Evolutionary conservation across 2,888 invertebrate genomes (phyloP).

Genomic region (Griposia aprilina): DNA sequence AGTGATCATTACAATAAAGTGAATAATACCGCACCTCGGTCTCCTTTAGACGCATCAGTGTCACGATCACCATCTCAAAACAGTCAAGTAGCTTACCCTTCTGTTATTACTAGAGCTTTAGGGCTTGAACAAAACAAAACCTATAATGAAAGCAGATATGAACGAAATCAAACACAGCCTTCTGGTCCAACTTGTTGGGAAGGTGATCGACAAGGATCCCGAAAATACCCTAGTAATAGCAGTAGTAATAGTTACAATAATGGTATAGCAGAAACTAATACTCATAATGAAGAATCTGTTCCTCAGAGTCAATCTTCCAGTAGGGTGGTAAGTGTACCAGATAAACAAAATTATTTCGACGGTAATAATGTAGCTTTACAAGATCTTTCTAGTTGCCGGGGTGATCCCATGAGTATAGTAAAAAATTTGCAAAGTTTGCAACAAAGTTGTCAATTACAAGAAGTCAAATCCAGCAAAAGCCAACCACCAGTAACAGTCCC

Average conservation of each 20-base stretch:
- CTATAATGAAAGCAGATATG: constrained; percentile 89
- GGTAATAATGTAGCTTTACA: constrained; percentile 91
- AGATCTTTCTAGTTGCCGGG: constrained; percentile 93
- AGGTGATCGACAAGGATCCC: constrained; percentile 86
- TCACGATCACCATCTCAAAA: constrained; percentile 91
- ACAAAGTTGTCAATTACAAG: constrained; percentile 91
- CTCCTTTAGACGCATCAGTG: constrained; percentile 93
- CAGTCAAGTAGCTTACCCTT: constrained; percentile 94
- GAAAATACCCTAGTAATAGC: constrained; percentile 88
- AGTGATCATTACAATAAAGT: constrained; percentile 88
- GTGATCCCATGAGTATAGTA: constrained; percentile 94
- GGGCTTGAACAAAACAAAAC: constrained; percentile 91
- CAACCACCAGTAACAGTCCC: constrained; percentile 77
- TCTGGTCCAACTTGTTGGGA: constrained; percentile 91
- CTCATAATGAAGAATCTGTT: constrained; percentile 85
- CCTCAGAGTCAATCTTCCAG: constrained; percentile 86
- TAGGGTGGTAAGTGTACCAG: constrained; percentile 84
- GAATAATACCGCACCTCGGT: constrained; percentile 91
- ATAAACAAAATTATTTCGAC: constrained; percentile 92
- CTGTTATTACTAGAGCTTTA: constrained; percentile 94
- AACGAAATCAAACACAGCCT: constrained; percentile 87
- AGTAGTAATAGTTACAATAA: constrained; percentile 84
- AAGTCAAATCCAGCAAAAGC: constrained; percentile 88
- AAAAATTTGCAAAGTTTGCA: constrained; percentile 93
- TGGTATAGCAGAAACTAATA: constrained; percentile 85